Evolutionary conservation across 1,140 invertebrate species (phyloP), one percentile per base, ranked within the genome.

Genomic region (Calliopsis andreniformis): DNA sequence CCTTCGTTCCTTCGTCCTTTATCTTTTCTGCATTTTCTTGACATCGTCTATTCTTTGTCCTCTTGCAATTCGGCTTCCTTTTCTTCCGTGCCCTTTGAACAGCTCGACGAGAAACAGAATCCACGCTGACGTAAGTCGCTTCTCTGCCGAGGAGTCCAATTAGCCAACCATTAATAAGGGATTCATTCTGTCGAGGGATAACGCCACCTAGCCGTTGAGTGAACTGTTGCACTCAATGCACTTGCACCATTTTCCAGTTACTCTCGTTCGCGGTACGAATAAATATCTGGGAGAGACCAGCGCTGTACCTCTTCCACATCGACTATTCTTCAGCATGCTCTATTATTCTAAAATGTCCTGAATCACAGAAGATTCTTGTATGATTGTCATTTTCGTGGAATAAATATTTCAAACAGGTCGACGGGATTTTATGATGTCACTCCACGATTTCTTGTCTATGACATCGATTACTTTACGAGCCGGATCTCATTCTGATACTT

Each of bases 121-220:
- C n/a, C 61, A 35, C 72, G 59, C 73, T 78, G 66, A 70, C 63
- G 67, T 80, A 83, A 85, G 84, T 82, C 84, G 78, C 78, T 83
- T 79, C 76, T 61, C 67, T 62, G 42, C 63, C 70, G 64, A 86
- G 84, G 82, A 84, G 90, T 87, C 83, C 87, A 91, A 89, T 91
- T 91, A 91, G 76, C 75, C 79, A 75, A 79, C 80, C 83, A 89
- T 91, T 89, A 90, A 90, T 89, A 89, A 86, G 73, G 81, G 77
- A 88, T 88, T 85, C 84, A 59, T 76, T 78, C 78, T 68, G 76
- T 63, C 80, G 70, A 69, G 67, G 78, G 82, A 87, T 87, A 89
- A 87, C 88, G 73, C 81, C 81, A 84, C 73, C 81, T 86, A 80
- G 64, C 80, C 77, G 63, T 76, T 61, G 73, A 59, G 47, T 53